Conservation (phyloP, 2,113 vertebrate genomes). For the Rhegmatorhina hoffmannsi region DNA sequence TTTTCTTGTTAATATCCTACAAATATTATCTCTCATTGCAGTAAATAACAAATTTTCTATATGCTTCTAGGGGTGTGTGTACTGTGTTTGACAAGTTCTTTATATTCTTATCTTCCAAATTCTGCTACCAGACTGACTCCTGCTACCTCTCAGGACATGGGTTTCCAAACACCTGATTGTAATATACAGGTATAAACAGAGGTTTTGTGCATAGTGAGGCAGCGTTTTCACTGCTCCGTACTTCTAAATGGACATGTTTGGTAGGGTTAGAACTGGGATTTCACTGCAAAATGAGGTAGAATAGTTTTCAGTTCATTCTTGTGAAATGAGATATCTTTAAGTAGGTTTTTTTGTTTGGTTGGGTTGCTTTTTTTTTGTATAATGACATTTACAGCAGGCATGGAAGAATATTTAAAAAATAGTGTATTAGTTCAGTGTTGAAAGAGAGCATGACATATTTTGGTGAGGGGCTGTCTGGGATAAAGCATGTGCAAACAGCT, state of each 20-base stretch:
- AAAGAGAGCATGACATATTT: background rate
- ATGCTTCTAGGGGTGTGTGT: background rate
- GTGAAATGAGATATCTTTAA: background rate
- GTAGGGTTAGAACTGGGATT: background rate
- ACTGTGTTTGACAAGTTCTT: background rate
- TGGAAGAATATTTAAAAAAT: background rate
- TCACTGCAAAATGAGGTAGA: background rate
- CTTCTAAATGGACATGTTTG: background rate
- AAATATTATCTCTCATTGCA: background rate
- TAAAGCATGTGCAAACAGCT: background rate
- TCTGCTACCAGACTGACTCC: background rate
- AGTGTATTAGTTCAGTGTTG: background rate
- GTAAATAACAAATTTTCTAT: background rate
- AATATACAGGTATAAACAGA: background rate
- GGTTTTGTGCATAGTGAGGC: background rate
- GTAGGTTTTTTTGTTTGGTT: too few relatives aligned
- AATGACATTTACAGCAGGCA: background rate
- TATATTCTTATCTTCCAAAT: background rate
- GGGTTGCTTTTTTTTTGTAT: background rate
- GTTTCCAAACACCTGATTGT: background rate
- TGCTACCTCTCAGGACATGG: background rate
- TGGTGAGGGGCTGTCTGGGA: background rate
- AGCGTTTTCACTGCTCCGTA: background rate
- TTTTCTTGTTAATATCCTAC: background rate
- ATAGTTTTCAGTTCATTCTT: background rate